Evolutionary conservation across 37 sponge, comb jelly and placozoan genomes (phyloP), one percentile per base, ranked within the genome.

Genomic region (Cliona cf. orientalis): DNA sequence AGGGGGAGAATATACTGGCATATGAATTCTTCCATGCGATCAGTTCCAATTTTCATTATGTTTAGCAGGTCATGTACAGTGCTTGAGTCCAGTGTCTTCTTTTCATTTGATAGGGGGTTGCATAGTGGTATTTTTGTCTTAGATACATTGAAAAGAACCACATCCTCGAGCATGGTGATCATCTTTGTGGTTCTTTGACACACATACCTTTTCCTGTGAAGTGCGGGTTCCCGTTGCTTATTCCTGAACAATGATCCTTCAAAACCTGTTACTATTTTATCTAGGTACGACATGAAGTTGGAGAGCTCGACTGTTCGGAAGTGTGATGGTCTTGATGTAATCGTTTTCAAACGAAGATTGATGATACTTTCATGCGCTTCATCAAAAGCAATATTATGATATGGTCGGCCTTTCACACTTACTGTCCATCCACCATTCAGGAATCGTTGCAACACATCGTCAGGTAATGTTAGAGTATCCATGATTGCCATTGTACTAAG

Each of bases 241-340:
- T 14, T 49, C 53, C 53, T 49, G 14, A 19, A 49, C 53, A 49
- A 14, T 14, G 14, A 49, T 9, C 53, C 53, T 49, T 49, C 53
- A 49, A 49, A 49, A 19, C 14, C 53, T 49, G 53, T 14, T 49
- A 49, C 40, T 7, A 69, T 36, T 25, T 6, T 37, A 34, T 69
- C 71, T 69, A 69, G 38, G 71, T 69, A 69, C 17, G 71, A 69
- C 71, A 69, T 69, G 17, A 69, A 69, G 40, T 69, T 41, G 35
- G 71, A 37, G 6, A 69, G 38, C 35, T 69, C 71, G 23, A 69
- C 71, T 7, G 71, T 69, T 25, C 71, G 25, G 53, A 49, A 49
- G 53, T 49, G 53, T 14, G 53, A 49, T 19, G 53, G 53, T 19
- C 53, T 9, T 49, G 53, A 49, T 19, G 53, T 49, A 19, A 49